Evolutionary conservation across 2,113 vertebrate species (phyloP).

Genomic region (Clupea harengus): DNA sequence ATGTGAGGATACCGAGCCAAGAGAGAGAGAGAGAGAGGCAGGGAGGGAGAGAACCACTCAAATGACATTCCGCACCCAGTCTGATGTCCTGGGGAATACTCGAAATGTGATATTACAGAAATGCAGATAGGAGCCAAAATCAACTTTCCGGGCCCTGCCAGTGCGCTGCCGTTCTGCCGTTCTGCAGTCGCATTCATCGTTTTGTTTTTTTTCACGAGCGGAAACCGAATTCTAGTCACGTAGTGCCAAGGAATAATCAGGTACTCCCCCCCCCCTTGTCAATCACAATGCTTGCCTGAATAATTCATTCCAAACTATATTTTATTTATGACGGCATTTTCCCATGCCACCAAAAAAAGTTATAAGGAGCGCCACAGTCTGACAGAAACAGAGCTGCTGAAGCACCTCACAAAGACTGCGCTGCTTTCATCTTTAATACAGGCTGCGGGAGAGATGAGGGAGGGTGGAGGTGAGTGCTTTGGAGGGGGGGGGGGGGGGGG

Average conservation of each 20-base stretch:
- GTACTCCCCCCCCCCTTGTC: constrained; percentile 58
- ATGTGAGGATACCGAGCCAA: not conserved
- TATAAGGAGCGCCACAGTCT: constrained; percentile 62
- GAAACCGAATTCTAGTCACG: constrained; percentile 66
- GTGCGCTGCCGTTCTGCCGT: not conserved
- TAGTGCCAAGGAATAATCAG: constrained; percentile 65
- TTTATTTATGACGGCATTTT: constrained; percentile 78
- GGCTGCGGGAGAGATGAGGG: constrained; percentile 52
- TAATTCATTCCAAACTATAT: constrained; percentile 71
- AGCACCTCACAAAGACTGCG: constrained; percentile 64
- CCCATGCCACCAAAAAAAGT: constrained; percentile 70
- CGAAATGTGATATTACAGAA: constrained; percentile 31
- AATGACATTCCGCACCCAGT: constrained; percentile 2
- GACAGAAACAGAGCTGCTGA: constrained; percentile 68
- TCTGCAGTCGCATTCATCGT: not conserved
- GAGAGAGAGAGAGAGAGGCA: not conserved
- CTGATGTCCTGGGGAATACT: constrained; percentile 22
- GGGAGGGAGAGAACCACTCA: not conserved
- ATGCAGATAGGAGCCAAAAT: constrained; percentile 14
- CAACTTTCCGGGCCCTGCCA: not conserved
- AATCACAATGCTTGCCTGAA: constrained; percentile 73
- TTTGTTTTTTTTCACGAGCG: not conserved
- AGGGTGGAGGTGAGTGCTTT: not conserved
- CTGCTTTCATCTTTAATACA: constrained; percentile 71
- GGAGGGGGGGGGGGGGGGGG: constrained; percentile 44